Evolutionary conservation across 2,888 invertebrate genomes (phyloP).

Genomic region (Scaptomyza polygonia): DNA sequence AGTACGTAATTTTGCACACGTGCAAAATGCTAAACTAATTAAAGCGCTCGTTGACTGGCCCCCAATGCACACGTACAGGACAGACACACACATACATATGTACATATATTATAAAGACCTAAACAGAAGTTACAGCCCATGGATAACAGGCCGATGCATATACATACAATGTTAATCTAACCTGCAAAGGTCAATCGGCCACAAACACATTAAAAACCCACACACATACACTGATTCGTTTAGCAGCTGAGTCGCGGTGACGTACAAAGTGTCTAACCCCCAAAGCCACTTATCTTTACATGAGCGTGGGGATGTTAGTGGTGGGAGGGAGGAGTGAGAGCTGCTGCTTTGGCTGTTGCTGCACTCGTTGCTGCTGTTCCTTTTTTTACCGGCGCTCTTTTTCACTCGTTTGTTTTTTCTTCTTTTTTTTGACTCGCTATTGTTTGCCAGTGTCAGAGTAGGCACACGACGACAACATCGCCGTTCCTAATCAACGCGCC

Average conservation of each 20-base stretch:
- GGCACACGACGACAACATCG: slow-evolving; percentile 14
- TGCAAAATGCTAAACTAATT: slow-evolving; percentile 64
- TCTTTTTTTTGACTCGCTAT: slow-evolving; percentile 56
- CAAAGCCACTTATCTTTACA: slow-evolving; percentile 23
- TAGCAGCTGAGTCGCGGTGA: slow-evolving; percentile 38
- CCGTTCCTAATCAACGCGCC: slow-evolving; percentile 72
- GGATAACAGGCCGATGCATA: slow-evolving; percentile 21
- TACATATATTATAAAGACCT: slow-evolving; percentile 1
- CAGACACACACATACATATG: neutral
- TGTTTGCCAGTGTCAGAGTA: slow-evolving; percentile 54
- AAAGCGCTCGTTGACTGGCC: slow-evolving; percentile 31
- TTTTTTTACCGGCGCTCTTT: slow-evolving; percentile 42
- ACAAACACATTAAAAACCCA: slow-evolving; percentile 48
- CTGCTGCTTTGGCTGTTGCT: slow-evolving; percentile 10
- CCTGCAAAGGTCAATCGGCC: slow-evolving; percentile 80
- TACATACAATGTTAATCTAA: slow-evolving; percentile 76
- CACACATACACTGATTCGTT: slow-evolving; percentile 6
- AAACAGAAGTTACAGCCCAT: slow-evolving; percentile 1
- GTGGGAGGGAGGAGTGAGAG: neutral
- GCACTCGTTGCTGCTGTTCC: slow-evolving; percentile 26
- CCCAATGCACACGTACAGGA: slow-evolving; percentile 5
- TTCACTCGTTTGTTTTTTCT: slow-evolving; percentile 47
- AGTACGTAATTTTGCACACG: slow-evolving; percentile 68
- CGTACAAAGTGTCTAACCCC: slow-evolving; percentile 23
- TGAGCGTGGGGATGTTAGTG: neutral